These are phyloP conservation scores for Frieseomelitta varia DNA, from an alignment of 1,140 invertebrate species.

Conservation along the genomic window DNA sequence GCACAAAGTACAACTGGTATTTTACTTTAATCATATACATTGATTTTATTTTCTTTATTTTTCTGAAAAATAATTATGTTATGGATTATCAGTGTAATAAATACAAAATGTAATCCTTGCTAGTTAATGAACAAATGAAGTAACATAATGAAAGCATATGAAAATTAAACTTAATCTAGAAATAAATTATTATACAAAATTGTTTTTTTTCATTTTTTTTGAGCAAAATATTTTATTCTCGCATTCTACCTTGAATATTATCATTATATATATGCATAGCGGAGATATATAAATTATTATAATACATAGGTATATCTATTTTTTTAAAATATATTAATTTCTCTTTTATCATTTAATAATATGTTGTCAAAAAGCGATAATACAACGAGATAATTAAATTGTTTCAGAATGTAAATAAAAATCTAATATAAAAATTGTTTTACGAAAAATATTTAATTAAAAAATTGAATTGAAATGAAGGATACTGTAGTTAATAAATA, in stretches of 20 bases:
- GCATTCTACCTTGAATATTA: not conserved
- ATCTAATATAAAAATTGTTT: not conserved
- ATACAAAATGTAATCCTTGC: not conserved
- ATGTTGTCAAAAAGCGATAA: not conserved
- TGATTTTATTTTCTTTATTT: not conserved
- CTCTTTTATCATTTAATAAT: not conserved
- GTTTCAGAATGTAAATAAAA: not conserved
- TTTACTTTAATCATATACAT: not conserved
- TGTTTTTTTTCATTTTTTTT: not conserved
- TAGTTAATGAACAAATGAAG: not conserved
- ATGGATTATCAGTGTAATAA: not conserved
- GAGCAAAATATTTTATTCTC: not conserved
- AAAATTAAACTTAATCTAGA: not conserved
- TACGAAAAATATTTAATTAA: not conserved
- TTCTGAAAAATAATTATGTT: not conserved
- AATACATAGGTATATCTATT: too few species aligned
- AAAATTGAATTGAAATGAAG: not conserved
- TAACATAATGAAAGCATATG: not conserved
- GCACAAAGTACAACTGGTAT: not conserved
- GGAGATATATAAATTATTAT: too few species aligned
- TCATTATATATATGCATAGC: not conserved
- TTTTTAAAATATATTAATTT: not conserved
- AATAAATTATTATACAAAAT: not conserved
- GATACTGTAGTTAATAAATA: not conserved
- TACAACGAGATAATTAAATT: not conserved